Evolutionary conservation across 2,113 vertebrate genomes (phyloP).

Genomic region (Ictalurus furcatus): DNA sequence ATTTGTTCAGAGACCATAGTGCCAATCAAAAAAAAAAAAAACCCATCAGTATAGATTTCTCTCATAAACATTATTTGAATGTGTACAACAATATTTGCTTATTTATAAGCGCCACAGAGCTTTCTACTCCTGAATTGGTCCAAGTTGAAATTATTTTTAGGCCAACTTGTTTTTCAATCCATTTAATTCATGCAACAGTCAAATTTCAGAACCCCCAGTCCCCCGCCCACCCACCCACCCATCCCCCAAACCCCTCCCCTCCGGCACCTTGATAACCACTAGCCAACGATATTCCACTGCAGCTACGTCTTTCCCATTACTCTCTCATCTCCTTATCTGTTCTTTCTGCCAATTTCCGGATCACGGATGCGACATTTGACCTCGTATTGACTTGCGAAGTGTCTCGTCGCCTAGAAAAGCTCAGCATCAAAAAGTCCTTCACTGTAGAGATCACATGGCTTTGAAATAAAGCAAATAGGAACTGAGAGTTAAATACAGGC

Average conservation of each 20-base stretch:
- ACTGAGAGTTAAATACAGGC: background rate
- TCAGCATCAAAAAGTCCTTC: background rate
- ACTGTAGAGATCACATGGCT: background rate
- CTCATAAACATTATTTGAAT: too few relatives aligned
- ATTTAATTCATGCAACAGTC: background rate
- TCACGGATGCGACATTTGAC: background rate
- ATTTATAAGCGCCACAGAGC: too few relatives aligned
- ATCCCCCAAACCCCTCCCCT: background rate
- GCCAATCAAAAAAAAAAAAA: too few relatives aligned
- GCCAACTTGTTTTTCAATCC: background rate
- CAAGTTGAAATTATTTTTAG: too few relatives aligned
- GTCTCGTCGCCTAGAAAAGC: background rate
- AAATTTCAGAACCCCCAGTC: background rate
- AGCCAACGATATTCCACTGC: background rate
- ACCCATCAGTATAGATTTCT: too few relatives aligned
- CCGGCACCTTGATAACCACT: background rate
- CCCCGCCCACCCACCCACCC: background rate
- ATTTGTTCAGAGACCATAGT: background rate
- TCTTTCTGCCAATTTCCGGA: background rate
- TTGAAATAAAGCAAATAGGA: background rate
- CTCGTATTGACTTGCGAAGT: background rate
- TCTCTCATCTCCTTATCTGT: background rate
- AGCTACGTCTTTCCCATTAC: background rate
- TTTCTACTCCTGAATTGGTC: background rate
- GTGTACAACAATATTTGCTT: too few relatives aligned